These are phyloP conservation scores for Epinephelus coioides DNA, from an alignment of 2,797 vertebrate genomes.

Conservation along the genomic window DNA sequence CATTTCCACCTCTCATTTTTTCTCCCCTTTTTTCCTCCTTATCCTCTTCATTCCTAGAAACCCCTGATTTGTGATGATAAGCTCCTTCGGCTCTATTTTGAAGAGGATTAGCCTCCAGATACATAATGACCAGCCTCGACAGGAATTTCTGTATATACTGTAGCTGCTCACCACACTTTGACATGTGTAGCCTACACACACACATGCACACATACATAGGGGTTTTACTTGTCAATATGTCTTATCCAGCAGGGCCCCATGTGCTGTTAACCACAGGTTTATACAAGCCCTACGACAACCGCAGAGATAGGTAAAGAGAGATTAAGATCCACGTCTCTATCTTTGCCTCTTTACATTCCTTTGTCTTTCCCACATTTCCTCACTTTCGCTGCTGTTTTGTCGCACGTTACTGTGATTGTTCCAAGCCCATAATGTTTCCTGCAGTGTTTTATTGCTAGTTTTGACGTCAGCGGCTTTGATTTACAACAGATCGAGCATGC, in stretches of 20 bases:
- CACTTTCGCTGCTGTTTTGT: background rate
- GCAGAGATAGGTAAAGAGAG: slow-evolving; percentile 24
- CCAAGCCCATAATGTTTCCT: background rate
- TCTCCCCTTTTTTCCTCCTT: background rate
- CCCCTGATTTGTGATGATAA: slow-evolving; percentile 45
- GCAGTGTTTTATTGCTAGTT: slow-evolving; percentile 8
- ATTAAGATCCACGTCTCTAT: slow-evolving; percentile 39
- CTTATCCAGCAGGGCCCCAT: slow-evolving; percentile 26
- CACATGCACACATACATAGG: slow-evolving; percentile 6
- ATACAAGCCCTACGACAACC: slow-evolving; percentile 52
- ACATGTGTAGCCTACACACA: slow-evolving; percentile 26
- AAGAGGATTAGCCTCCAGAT: slow-evolving; percentile 55
- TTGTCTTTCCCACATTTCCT: background rate
- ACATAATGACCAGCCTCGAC: slow-evolving; percentile 23
- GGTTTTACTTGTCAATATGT: slow-evolving; percentile 49
- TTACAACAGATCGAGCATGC: background rate
- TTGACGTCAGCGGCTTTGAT: slow-evolving; percentile 16
- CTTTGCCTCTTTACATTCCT: background rate
- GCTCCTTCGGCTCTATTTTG: slow-evolving; percentile 18
- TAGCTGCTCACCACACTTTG: slow-evolving; percentile 36
- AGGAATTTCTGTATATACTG: slow-evolving; percentile 59
- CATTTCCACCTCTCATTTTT: background rate
- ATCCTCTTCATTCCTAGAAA: slow-evolving; percentile 45
- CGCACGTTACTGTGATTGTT: background rate
- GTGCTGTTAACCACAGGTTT: slow-evolving; percentile 45